Conservation (phyloP, 1,140 invertebrate genomes). For the Panagrolaimus sp. region DNA sequence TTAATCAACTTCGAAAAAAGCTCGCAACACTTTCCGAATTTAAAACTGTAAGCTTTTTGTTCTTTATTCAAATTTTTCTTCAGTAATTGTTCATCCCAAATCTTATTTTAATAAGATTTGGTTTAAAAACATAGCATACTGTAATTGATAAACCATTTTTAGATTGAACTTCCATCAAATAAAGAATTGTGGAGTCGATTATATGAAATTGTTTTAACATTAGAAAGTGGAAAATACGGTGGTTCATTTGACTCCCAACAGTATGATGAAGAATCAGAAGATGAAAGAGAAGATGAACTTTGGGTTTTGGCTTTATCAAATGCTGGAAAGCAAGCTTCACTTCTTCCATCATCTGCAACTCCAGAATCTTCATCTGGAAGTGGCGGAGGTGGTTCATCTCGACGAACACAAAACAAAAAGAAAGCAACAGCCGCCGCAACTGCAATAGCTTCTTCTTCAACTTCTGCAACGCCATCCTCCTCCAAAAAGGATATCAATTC, state of each 20-base stretch:
- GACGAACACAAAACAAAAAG: conserved; percentile 70
- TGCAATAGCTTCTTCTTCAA: neutral
- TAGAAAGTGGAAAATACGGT: conserved; percentile 2
- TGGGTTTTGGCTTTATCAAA: conserved; percentile 22
- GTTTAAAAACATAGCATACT: neutral
- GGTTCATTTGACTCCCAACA: neutral
- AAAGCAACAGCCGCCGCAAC: neutral
- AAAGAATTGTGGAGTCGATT: neutral
- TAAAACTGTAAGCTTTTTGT: conserved; percentile 37
- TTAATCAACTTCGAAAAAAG: conserved; percentile 49
- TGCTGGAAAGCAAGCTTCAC: neutral
- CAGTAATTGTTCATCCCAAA: conserved; percentile 4
- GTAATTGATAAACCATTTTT: neutral
- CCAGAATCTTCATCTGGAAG: neutral
- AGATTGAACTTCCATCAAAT: conserved; percentile 12
- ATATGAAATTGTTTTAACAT: neutral
- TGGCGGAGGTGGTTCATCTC: conserved; percentile 72
- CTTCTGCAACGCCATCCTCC: conserved; percentile 11
- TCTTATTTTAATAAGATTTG: neutral
- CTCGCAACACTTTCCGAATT: conserved; percentile 34
- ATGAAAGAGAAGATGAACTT: conserved; percentile 1
- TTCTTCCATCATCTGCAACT: neutral
- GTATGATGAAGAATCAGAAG: neutral
- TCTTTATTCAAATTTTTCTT: neutral
- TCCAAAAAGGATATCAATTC: conserved; percentile 1